These are phyloP conservation scores for Umimayanthus kanabou DNA, from an alignment of 92 coral and sea anemone genomes.

Conservation along the genomic window DNA sequence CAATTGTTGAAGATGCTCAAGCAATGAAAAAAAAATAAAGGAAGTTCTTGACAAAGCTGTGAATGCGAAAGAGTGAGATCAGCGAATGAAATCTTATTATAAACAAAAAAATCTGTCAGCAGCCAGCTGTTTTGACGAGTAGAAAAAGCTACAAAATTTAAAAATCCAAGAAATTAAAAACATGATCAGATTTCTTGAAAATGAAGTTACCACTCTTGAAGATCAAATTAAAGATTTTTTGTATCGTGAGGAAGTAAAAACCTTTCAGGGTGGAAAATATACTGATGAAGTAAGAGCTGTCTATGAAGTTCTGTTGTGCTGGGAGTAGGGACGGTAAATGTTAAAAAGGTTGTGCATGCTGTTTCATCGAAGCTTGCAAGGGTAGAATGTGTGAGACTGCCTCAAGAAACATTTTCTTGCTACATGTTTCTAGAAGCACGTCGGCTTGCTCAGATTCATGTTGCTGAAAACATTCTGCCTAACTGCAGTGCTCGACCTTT, in stretches of 20 bases:
- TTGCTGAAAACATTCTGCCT: slow-evolving; percentile 15
- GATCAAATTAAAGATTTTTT: slow-evolving; percentile 16
- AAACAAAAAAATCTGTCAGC: too few species aligned
- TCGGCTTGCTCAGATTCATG: slow-evolving; percentile 43
- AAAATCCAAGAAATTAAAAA: too few species aligned
- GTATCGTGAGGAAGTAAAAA: slow-evolving; percentile 13
- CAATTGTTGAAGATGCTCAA: background rate
- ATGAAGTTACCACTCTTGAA: background rate
- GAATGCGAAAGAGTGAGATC: too few species aligned
- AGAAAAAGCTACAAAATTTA: too few species aligned
- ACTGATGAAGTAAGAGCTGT: slow-evolving; percentile 42
- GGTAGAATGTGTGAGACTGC: slow-evolving; percentile 34
- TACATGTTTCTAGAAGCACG: slow-evolving; percentile 46
- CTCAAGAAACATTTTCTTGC: slow-evolving; percentile 38
- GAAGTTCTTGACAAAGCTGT: too few species aligned
- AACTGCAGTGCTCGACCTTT: too few species aligned
- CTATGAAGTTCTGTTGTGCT: slow-evolving; percentile 42
- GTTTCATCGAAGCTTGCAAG: slow-evolving; percentile 29
- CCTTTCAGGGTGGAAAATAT: slow-evolving; percentile 45
- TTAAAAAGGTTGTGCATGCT: slow-evolving; percentile 11
- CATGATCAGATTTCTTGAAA: too few species aligned
- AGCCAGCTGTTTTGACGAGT: too few species aligned
- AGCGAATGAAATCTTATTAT: too few species aligned
- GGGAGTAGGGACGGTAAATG: slow-evolving; percentile 47
- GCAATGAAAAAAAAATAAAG: too few species aligned